A percentile compares a stretch with the other conserved stretches of the same genome.
Conservation (phyloP, 1,140 invertebrate species). For the Venturia canescens region DNA sequence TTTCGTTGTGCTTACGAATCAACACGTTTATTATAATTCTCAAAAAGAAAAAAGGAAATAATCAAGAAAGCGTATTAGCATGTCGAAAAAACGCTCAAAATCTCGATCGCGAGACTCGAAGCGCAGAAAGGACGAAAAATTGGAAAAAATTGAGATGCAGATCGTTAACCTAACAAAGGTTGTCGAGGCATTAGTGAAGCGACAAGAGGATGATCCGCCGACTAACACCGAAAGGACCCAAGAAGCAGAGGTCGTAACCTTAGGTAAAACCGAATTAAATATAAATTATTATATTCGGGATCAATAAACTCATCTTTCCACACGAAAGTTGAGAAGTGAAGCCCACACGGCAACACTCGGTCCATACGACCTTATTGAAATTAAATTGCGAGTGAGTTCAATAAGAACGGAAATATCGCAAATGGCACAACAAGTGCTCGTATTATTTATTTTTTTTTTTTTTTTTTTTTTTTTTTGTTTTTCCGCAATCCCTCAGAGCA, state of each 20-base stretch:
- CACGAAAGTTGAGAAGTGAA: slow-evolving; percentile 51
- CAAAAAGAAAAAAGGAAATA: not conserved
- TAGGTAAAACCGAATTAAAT: no score
- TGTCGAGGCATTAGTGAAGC: not conserved
- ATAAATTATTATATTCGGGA: not conserved
- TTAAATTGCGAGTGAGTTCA: slow-evolving; percentile 35
- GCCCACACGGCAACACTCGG: slow-evolving; percentile 24
- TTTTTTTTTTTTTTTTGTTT: no score
- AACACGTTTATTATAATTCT: not conserved
- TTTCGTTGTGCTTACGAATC: not conserved
- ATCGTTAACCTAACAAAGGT: not conserved
- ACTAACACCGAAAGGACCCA: not conserved
- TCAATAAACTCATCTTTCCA: slow-evolving; percentile 7
- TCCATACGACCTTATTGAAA: slow-evolving; percentile 40
- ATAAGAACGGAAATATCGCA: slow-evolving; percentile 45
- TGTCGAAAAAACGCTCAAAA: not conserved
- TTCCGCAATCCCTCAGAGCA: not conserved
- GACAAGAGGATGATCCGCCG: not conserved
- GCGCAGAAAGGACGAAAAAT: not conserved
- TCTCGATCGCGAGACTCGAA: slow-evolving; percentile 1
- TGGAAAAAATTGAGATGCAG: not conserved
- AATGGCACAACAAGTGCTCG: slow-evolving; percentile 43
- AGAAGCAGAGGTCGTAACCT: not conserved
- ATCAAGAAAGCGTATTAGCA: not conserved
- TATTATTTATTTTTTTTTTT: slow-evolving; percentile 28